These are phyloP conservation scores for Magallana nippona DNA, from an alignment of 2,888 invertebrate genomes.

Conservation along the genomic window DNA sequence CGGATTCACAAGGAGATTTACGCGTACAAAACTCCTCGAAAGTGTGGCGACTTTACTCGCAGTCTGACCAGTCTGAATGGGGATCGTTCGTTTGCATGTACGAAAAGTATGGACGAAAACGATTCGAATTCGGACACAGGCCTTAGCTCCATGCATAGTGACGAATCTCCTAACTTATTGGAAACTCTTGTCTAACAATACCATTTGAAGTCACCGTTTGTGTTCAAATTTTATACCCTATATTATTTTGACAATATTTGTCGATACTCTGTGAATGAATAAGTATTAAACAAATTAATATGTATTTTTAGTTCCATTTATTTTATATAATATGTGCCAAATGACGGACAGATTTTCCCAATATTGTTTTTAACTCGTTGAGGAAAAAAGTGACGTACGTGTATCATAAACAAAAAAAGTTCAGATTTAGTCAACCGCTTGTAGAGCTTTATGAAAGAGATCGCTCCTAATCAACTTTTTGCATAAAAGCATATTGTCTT, in stretches of 20 bases:
- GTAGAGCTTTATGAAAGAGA: too few relatives aligned
- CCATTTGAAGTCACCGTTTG: not conserved
- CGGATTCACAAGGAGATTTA: slow-evolving; percentile 51
- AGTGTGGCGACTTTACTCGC: slow-evolving; percentile 42
- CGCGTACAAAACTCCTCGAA: slow-evolving; percentile 45
- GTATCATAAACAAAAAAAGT: too few relatives aligned
- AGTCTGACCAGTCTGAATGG: slow-evolving; percentile 40
- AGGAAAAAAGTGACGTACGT: too few relatives aligned
- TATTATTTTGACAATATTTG: slow-evolving; percentile 21
- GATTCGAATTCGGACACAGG: slow-evolving; percentile 82
- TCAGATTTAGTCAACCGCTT: too few relatives aligned
- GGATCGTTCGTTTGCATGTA: slow-evolving; percentile 38
- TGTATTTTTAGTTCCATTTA: not conserved
- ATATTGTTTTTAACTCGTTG: too few relatives aligned
- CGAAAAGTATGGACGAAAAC: slow-evolving; percentile 72
- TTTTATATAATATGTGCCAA: not conserved
- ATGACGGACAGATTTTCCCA: too few relatives aligned
- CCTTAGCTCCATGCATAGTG: slow-evolving; percentile 81
- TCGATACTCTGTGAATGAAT: not conserved
- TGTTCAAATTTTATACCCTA: not conserved
- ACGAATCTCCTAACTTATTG: slow-evolving; percentile 66
- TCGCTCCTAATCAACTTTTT: too few relatives aligned
- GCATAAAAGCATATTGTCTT: too few relatives aligned
- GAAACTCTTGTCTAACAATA: slow-evolving; percentile 68
- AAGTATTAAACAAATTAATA: not conserved